Conservation (phyloP, 2,888 invertebrate genomes). For the Drosophila ezoana region DNA sequence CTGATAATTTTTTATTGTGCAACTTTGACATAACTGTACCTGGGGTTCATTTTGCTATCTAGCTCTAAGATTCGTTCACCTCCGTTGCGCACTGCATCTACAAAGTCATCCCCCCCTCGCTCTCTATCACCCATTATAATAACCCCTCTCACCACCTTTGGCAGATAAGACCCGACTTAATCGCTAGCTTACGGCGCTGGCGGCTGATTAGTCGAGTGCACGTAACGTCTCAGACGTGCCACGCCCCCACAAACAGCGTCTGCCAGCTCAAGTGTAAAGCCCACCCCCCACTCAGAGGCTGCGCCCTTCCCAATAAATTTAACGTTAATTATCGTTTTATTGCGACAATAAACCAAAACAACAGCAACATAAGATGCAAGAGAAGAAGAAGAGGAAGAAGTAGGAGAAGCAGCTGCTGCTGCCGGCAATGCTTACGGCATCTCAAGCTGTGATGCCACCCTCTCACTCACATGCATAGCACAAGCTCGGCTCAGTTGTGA, state of each 20-base stretch:
- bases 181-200: conserved; percentile 32
- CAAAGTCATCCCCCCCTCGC: not conserved
- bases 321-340: conserved; percentile 55
- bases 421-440: conserved; percentile 49
- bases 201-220: conserved; percentile 50
- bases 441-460: conserved; percentile 24
- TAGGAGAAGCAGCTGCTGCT: not conserved
- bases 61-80: conserved; percentile 42
- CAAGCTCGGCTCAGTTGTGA: conserved; percentile 46
- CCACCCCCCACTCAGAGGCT: conserved; percentile 38
- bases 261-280: conserved; percentile 45
- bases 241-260: conserved; percentile 1
- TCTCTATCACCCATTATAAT: conserved; percentile 1
- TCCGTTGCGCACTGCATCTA: conserved; percentile 33
- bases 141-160: conserved; percentile 9
- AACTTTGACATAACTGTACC: conserved; percentile 15
- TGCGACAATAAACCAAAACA: conserved; percentile 33
- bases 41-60: conserved; percentile 15
- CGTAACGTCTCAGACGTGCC: conserved; percentile 32
- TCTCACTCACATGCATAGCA: not conserved
- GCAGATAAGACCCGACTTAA: conserved; percentile 48
- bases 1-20: not conserved
- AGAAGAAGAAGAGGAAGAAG: not conserved
- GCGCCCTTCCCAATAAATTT: conserved; percentile 31
- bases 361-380: not conserved